Evolutionary conservation across 53 echinoderm and acorn worm species (phyloP).

Genomic region (Echinarachnius parma): DNA sequence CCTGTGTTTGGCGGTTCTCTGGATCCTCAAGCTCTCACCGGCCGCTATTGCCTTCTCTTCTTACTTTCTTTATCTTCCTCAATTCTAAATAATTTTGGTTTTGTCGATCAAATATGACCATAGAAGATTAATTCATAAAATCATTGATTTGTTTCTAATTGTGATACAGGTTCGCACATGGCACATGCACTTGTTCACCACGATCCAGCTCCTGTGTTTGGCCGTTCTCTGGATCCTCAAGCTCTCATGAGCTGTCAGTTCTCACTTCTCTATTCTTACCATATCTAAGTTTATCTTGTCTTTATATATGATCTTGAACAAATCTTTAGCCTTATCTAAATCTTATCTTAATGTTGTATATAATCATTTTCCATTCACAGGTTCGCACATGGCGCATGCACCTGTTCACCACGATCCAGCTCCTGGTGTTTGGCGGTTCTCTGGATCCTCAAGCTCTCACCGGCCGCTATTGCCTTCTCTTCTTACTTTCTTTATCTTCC

Average conservation of each 20-base stretch:
- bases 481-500: too few species aligned
- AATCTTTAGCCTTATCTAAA: too few species aligned
- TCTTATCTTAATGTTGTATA: too few species aligned
- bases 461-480: constrained; percentile 72
- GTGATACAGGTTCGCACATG: constrained; percentile 78
- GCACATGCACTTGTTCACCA: constrained; percentile 84
- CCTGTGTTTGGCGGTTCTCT: constrained; percentile 62
- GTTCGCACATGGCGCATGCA: constrained; percentile 86
- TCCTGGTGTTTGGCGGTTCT: constrained; percentile 63
- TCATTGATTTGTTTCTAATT: too few species aligned
- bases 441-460: constrained; percentile 78
- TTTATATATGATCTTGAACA: too few species aligned
- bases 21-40: constrained; percentile 73
- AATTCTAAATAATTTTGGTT: too few species aligned
- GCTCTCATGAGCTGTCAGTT: constrained; percentile 55
- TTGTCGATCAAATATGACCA: too few species aligned
- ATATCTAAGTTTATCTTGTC: too few species aligned
- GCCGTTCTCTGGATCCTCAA: constrained; percentile 81
- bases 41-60: constrained; percentile 80
- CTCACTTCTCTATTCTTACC: too few species aligned
- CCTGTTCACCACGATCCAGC: constrained; percentile 76
- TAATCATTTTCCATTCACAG: too few species aligned
- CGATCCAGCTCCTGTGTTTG: constrained; percentile 69
- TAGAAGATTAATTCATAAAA: too few species aligned
- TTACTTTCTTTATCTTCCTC: too few species aligned